Evolutionary conservation across 1,140 invertebrate species (phyloP).

Genomic region (Tetramorium simillimum): DNA sequence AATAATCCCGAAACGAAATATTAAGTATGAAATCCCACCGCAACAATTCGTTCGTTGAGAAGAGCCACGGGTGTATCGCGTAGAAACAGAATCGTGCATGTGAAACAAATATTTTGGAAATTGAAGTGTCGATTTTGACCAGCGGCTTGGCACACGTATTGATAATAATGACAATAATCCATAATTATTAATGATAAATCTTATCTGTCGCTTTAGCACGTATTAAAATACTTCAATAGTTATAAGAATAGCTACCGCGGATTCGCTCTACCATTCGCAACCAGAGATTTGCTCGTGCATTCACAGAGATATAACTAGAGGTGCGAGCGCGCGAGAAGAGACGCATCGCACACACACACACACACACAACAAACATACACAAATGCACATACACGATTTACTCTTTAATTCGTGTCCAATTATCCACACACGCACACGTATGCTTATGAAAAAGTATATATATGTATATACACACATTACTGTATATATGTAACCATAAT

Average conservation of each 20-base stretch:
- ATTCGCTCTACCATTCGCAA: constrained; percentile 36
- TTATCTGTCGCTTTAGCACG: constrained; percentile 67
- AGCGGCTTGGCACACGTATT: constrained; percentile 69
- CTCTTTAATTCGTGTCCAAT: constrained; percentile 40
- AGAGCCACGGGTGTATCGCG: not conserved
- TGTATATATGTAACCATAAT: constrained; percentile 46
- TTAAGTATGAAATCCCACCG: constrained; percentile 37
- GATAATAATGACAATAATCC: constrained; percentile 48
- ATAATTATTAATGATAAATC: constrained; percentile 61
- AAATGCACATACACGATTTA: constrained; percentile 11
- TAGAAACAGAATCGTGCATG: not conserved
- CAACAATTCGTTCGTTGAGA: not conserved
- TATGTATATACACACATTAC: constrained; percentile 50
- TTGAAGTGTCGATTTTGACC: constrained; percentile 45
- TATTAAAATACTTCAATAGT: constrained; percentile 76
- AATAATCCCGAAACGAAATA: constrained; percentile 73
- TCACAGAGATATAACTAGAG: constrained; percentile 40
- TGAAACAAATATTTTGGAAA: constrained; percentile 30
- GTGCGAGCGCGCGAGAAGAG: constrained; percentile 11
- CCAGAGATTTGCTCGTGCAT: constrained; percentile 16
- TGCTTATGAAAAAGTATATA: constrained; percentile 54
- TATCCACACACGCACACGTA: constrained; percentile 40
- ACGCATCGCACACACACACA: constrained; percentile 8
- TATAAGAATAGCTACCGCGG: constrained; percentile 70
- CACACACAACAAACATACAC: constrained; percentile 26